Evolutionary conservation across 92 coral and sea anemone species (phyloP), one percentile per base, ranked within the genome.

Genomic region (Umimayanthus chanpuru): DNA sequence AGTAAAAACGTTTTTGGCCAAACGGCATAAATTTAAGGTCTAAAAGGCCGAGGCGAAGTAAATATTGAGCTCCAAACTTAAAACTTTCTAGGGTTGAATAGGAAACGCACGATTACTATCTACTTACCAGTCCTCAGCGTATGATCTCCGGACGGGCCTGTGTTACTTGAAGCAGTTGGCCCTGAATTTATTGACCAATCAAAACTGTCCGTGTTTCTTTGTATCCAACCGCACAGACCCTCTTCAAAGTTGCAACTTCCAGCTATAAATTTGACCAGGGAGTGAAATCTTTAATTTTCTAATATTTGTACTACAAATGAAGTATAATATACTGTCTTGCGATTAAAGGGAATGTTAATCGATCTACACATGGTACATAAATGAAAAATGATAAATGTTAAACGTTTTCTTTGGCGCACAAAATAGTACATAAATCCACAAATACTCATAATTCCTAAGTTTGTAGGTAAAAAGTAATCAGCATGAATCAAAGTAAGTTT

Each of bases 211-310:
- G 75, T 6, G 18, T 15, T 81, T 7, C 76, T 81, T 25, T 81
- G 86, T 4, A 25, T 81, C 86, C 86, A 81, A 3, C 76, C 75
- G 9, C 86, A 81, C 41, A 81, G 58, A 12, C 28, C 76, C 3
- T 64, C 58, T 41, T 81, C 86, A 65, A 81, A 81, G 61, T 81
- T 81, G 40, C 86, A 81, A 26, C 86, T 81, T 81, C 86, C 76
- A 41, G 20, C 86, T 81, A 0, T 40, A 66, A 25, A 8, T 79
- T 55, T 23, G 3, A 55, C 32, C 36, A 29, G 11, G 5, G 67
- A 30, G n/a, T 36, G 21, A 73, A 38, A 1, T 21, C 2, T 12
- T 16, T 32, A 18, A 16, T 2, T 38, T 30, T 73, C 40, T 50
- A 14, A 50, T 16, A 15, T 50, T 18, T 61, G 11, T 18, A 61